Base-by-base conservation (phyloP, 1,140 invertebrate species). In the Drosophila littoralis region DNA sequence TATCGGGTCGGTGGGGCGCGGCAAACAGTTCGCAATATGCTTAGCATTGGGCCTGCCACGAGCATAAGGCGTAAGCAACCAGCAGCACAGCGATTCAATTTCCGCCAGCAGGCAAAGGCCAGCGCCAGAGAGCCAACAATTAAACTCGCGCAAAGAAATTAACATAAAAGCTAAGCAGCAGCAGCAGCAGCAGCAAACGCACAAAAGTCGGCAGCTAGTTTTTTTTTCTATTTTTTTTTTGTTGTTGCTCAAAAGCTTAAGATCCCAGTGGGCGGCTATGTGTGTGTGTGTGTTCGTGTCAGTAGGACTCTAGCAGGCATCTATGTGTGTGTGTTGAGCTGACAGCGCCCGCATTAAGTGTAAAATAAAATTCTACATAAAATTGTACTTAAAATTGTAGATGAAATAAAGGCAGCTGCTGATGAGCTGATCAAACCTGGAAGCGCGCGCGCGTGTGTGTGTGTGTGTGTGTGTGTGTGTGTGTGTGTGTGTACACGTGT, bases 101-200 rank as follows among this genome's bases (percentile, higher is more conserved):
- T 86, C 82, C 82, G 79, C 83, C 79, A 86, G 86, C 79, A 85
- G 82, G 82, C 77, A 78, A 77, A 73, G 81, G 69, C 61, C 51
- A 55, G 40, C 48, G 32, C 68, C 77, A 79, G 68, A 57, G 61
- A 67, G 54, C 54, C 80, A 72, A 78, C 82, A 85, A 85, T 85
- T 81, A 85, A 84, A 86, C 82, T 86, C 70, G 78, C 82, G 81
- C 74, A 78, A 85, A 67, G 55, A 84, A 85, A 85, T 81, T 86
- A 86, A 78, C 82, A 85, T 85, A 85, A 86, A 67, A 63, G 71
- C 66, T 63, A 69, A 67, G 79, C 83, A 80, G 71, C 79, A 22
- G 17, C 79, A 22, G 17, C n/a, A n/a, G n/a, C 17, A 65, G 46
- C 54, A 65, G 52, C 71, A 48, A 72, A 61, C 69, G 73, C 77